These are phyloP conservation scores for Pollimyrus isidori DNA, from an alignment of 2,113 vertebrate species.

Conservation along the genomic window DNA sequence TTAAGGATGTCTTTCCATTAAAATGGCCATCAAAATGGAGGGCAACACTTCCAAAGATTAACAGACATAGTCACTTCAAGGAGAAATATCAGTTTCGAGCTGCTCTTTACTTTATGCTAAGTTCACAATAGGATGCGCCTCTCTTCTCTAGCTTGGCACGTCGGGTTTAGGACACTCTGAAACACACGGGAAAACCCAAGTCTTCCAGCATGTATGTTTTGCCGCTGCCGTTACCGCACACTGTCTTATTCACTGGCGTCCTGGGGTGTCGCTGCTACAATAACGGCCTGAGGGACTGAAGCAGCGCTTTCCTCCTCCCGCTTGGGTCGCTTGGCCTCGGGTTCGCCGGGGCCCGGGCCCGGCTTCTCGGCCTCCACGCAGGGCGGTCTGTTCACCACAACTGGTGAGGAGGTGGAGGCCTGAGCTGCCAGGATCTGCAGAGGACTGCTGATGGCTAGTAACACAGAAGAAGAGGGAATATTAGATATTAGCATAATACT, in stretches of 20 bases:
- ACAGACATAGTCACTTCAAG: constrained; percentile 13
- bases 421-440: constrained; percentile 92
- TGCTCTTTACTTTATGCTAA: constrained; percentile 14
- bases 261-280: constrained; percentile 62
- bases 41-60: constrained; percentile 2
- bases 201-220: constrained; percentile 8
- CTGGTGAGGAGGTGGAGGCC: constrained; percentile 85
- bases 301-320: constrained; percentile 66
- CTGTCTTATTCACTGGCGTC: constrained; percentile 37
- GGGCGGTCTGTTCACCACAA: constrained; percentile 70
- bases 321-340: constrained; percentile 76
- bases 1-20: not conserved
- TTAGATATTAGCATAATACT: not conserved
- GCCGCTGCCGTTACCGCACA: constrained; percentile 30
- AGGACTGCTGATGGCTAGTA: constrained; percentile 77
- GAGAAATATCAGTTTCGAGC: not conserved
- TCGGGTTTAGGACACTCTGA: constrained; percentile 23
- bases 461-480: not conserved
- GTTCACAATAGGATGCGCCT: constrained; percentile 9
- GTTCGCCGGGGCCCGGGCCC: constrained; percentile 57
- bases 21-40: not conserved
- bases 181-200: constrained; percentile 23
- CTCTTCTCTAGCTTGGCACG: constrained; percentile 25
- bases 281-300: constrained; percentile 64
- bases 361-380: constrained; percentile 56